Conservation (phyloP, 2,113 vertebrate species). For the Corythornis madagascariensis region DNA sequence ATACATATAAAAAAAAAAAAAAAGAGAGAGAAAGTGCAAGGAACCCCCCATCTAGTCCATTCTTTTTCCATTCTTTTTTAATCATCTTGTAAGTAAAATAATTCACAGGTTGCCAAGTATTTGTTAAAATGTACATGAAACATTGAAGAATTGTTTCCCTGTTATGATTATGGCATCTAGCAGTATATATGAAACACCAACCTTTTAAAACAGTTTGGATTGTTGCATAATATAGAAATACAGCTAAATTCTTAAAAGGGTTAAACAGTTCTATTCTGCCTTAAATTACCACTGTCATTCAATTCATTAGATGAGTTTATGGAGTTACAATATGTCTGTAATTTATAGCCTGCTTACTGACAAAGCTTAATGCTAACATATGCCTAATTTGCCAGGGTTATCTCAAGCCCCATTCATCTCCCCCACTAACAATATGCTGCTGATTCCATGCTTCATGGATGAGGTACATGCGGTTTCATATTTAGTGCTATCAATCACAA, state of each 20-base stretch:
- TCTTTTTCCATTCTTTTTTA: neutral
- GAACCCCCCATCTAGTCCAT: neutral
- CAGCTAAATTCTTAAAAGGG: conserved; percentile 70
- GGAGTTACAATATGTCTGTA: conserved; percentile 79
- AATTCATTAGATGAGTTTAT: conserved; percentile 82
- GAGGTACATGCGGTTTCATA: conserved; percentile 79
- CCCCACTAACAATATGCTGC: conserved; percentile 75
- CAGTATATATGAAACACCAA: neutral
- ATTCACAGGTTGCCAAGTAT: neutral
- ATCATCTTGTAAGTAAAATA: neutral
- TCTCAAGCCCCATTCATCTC: conserved; percentile 83
- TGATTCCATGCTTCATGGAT: conserved; percentile 73
- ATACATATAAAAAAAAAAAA: neutral
- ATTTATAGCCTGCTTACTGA: conserved; percentile 81
- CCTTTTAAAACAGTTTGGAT: conserved; percentile 42
- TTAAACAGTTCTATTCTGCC: conserved; percentile 68
- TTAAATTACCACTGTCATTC: conserved; percentile 74
- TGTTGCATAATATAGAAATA: conserved; percentile 56
- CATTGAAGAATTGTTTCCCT: neutral
- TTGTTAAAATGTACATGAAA: neutral
- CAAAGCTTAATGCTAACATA: conserved; percentile 80
- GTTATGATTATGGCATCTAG: neutral
- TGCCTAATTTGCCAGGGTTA: conserved; percentile 83
- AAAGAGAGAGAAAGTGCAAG: neutral
- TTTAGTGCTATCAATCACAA: conserved; percentile 84